phyloP scores from a whole-genome alignment of 1,140 invertebrate species.

The Nixonia krombeini region DNA sequence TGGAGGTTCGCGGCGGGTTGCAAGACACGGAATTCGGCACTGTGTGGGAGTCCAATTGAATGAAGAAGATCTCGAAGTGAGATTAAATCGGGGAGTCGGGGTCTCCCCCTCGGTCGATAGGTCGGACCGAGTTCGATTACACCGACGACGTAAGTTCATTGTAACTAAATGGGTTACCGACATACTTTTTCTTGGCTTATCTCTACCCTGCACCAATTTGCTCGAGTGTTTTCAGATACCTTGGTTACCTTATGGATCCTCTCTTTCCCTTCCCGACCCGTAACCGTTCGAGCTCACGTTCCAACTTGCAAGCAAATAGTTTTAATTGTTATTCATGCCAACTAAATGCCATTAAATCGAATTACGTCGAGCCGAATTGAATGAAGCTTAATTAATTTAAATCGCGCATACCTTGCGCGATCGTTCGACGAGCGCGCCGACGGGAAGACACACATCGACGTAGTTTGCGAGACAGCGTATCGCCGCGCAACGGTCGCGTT shows the following conservation, averaged over 20 bases:
- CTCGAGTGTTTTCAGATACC: slow-evolving; percentile 39
- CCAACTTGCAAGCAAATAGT: too few relatives aligned
- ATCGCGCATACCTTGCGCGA: too few relatives aligned
- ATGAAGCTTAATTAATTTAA: too few relatives aligned
- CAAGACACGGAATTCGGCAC: slow-evolving; percentile 34
- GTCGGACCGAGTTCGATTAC: slow-evolving; percentile 41
- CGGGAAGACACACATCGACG: too few relatives aligned
- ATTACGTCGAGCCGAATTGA: too few relatives aligned
- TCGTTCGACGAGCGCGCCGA: too few relatives aligned
- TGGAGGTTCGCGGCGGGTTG: slow-evolving; percentile 31
- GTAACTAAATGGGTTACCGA: slow-evolving; percentile 47
- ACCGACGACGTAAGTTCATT: slow-evolving; percentile 44
- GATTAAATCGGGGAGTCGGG: slow-evolving; percentile 45
- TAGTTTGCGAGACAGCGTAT: too few relatives aligned
- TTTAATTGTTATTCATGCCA: too few relatives aligned
- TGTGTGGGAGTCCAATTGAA: slow-evolving; percentile 37
- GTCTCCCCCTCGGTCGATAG: slow-evolving; percentile 28
- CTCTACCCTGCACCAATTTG: slow-evolving; percentile 38
- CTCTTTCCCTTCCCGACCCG: background rate
- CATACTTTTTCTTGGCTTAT: slow-evolving; percentile 48
- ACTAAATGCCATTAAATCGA: too few relatives aligned
- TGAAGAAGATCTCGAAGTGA: slow-evolving; percentile 45
- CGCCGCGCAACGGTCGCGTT: slow-evolving; percentile 47
- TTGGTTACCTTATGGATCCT: slow-evolving; percentile 12
- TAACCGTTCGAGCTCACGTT: too few relatives aligned